Evolutionary conservation across 2,888 invertebrate species (phyloP).

Genomic region (Sialis lutaria): DNA sequence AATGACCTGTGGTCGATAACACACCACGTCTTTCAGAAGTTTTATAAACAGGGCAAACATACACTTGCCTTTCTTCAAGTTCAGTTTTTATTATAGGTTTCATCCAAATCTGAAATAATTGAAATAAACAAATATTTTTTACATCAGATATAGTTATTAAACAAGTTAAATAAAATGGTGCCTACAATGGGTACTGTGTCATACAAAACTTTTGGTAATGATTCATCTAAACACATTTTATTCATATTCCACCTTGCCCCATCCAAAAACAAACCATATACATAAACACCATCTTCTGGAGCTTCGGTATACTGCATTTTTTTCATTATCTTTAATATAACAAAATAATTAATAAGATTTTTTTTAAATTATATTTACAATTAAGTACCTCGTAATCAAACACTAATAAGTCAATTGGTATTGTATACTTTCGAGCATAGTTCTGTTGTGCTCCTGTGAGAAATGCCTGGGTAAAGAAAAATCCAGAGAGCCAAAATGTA

Average conservation of each 20-base stretch:
- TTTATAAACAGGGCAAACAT: constrained; percentile 80
- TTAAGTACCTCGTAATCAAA: constrained; percentile 56
- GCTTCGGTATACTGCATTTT: constrained; percentile 27
- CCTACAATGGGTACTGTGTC: constrained; percentile 61
- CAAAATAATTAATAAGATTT: not conserved
- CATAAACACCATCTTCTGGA: constrained; percentile 59
- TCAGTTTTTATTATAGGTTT: constrained; percentile 58
- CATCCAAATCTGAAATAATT: constrained; percentile 60
- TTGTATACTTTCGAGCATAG: constrained; percentile 76
- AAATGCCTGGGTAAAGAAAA: constrained; percentile 92
- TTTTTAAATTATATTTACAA: constrained; percentile 6
- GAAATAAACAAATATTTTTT: not conserved
- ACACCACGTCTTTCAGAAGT: constrained; percentile 75
- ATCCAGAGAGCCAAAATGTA: constrained; percentile 83
- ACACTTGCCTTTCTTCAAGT: constrained; percentile 41
- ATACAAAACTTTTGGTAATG: constrained; percentile 64
- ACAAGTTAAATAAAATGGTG: constrained; percentile 7
- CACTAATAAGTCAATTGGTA: constrained; percentile 75
- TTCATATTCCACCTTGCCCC: constrained; percentile 75
- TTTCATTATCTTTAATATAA: not conserved
- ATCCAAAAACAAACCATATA: constrained; percentile 67
- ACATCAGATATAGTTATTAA: not conserved
- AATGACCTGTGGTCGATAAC: constrained; percentile 84
- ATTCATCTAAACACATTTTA: constrained; percentile 51
- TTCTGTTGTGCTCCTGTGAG: constrained; percentile 87